Base-by-base conservation (phyloP, 2,888 invertebrate species). In the Euplagia quadripunctaria region DNA sequence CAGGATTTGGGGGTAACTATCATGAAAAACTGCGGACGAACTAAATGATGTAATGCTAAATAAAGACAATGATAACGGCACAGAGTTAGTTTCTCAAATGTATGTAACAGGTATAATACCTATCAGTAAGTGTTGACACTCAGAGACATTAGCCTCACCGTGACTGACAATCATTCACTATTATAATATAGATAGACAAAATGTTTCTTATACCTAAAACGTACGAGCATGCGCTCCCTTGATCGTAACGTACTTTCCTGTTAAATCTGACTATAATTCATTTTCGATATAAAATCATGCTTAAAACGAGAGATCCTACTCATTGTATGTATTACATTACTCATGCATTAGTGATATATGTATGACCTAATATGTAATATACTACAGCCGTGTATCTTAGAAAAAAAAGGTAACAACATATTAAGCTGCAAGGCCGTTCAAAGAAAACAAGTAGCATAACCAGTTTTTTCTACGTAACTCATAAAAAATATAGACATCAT, bases 351-450 rank as follows among this genome's bases (percentile, higher is more conserved):
- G 4, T 20, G 58, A 20, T 58, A 58, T 58, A 4, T 58, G 12
- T 31, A 31, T 31, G 11, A 12, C 5, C 17, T n/a, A 14, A 43
- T 55, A 55, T 17, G 70, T 58, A 71, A 68, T 4, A 42, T 42
- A 43, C 17, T 20, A 43, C 42, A 41, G 42, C 20, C 14, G 64
- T 6, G 46, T 73, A 58, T 65, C 41, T 64, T 66, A 66, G 66
- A 66, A 64, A 61, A 41, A 12, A 63, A 31, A 31, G 2, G 31
- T 58, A 41, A 46, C 46, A 63, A 20, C 17, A 42, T 61, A 64
- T 55, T 31, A 61, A 66, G 70, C 64, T 74, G 41, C 70, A 69
- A 49, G 69, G 65, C 65, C 65, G 58, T 49, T 66, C 20, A 20
- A 52, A 64, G 51, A 43, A 55, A 17, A 46, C 43, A 64, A 72